Base-by-base conservation (phyloP, 2,113 vertebrate species). In the Cettia cetti region DNA sequence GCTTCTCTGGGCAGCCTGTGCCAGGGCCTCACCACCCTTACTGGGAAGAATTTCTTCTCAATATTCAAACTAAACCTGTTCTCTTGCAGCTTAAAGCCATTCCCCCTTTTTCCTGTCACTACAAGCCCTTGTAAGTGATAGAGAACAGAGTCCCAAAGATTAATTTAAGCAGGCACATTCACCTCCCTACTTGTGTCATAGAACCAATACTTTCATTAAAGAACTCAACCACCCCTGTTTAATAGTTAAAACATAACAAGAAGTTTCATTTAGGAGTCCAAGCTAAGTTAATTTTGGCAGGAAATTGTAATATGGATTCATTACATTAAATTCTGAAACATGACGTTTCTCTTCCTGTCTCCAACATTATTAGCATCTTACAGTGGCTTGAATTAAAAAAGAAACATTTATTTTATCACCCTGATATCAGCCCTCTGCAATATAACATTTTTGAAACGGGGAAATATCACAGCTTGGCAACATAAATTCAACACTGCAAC, bases 391-490 rank as follows among this genome's bases (percentile, higher is more conserved):
- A 95, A 96, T 97, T 96, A 94, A 93, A 93, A 93, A 78, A 88
- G 92, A 89, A 94, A 33, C 88, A 84, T 92, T 95, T 94, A 82
- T 95, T 94, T 96, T 95, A 96, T 93, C 88, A 92, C 90, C 69
- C 82, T 86, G 93, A 75, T 96, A 96, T 84, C 86, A 84, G 35
- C 90, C 87, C 1, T 7, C 72, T 82, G 88, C 88, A 92, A 84
- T 95, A 94, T 93, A 97, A 86, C 57, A 95, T 92, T 96, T 91
- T 45, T 92, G 95, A 89, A 94, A 90, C 80, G 71, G 86, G 93
- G 87, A 93, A 96, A 93, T 82, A 96, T 89, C 82, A 75, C 86
- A 76, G 86, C 88, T 79, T 75, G 84, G 57, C 80, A 72, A 72
- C 94, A 80, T 96, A 96, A 96, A 96, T 97, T 91, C 88, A 82